phyloP scores from a whole-genome alignment of 2,113 vertebrate genomes.

The Chaenocephalus aceratus region DNA sequence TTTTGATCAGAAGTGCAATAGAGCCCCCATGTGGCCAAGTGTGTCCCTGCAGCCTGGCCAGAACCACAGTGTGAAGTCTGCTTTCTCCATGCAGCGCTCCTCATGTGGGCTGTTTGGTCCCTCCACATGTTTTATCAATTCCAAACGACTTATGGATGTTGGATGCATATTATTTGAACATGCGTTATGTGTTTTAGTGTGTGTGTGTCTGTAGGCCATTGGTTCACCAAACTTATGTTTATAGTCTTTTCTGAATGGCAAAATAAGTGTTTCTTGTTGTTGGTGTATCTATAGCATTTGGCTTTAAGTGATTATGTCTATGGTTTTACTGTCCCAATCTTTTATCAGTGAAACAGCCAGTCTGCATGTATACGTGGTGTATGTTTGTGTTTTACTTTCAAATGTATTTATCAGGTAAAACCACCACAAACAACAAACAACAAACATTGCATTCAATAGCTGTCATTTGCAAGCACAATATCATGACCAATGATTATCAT shows the following conservation, averaged over 20 bases:
- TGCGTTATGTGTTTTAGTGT: neutral
- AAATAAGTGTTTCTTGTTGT: too few relatives aligned
- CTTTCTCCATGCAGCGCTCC: neutral
- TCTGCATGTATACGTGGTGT: neutral
- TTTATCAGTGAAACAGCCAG: neutral
- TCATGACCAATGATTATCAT: too few relatives aligned
- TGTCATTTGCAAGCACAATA: too few relatives aligned
- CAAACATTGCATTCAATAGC: too few relatives aligned
- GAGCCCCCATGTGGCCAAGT: conserved; percentile 74
- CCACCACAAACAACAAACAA: too few relatives aligned
- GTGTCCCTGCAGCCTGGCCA: conserved; percentile 42
- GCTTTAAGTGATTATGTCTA: neutral
- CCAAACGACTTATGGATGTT: neutral
- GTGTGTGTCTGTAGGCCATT: neutral
- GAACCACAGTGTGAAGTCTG: neutral
- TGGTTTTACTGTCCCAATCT: neutral
- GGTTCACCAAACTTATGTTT: neutral
- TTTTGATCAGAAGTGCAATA: conserved; percentile 46
- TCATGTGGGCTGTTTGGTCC: neutral
- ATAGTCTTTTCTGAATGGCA: neutral
- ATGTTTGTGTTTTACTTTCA: too few relatives aligned
- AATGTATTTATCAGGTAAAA: too few relatives aligned
- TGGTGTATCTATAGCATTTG: neutral
- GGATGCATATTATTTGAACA: neutral
- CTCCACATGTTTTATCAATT: conserved; percentile 14